Evolutionary conservation across 2,113 vertebrate genomes (phyloP).

Genomic region (Cairina moschata): DNA sequence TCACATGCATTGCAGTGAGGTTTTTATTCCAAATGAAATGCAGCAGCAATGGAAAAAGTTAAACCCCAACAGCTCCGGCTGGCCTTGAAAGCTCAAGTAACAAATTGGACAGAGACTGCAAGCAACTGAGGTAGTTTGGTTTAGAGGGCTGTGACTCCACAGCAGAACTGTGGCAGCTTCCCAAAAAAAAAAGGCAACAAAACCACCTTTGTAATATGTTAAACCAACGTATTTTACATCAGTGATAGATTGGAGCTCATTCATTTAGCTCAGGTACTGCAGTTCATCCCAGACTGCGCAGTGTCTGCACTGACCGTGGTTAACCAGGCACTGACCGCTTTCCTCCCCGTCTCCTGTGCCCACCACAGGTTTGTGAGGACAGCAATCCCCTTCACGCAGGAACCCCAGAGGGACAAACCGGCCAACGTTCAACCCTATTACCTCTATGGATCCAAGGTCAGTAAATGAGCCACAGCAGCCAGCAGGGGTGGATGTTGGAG

Average conservation of each 20-base stretch:
- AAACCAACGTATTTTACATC: background rate
- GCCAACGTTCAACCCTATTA: slow-evolving; percentile 99
- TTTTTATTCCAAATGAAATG: background rate
- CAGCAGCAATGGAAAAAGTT: background rate
- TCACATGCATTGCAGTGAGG: fast-evolving
- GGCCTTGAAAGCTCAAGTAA: background rate
- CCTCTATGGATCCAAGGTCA: slow-evolving; percentile 97
- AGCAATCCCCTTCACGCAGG: slow-evolving; percentile 97
- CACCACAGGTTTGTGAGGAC: slow-evolving; percentile 92
- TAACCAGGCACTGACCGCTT: background rate
- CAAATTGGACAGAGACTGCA: background rate
- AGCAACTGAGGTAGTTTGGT: background rate
- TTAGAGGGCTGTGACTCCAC: background rate
- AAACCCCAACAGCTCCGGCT: background rate
- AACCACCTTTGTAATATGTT: background rate
- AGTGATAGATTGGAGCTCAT: background rate
- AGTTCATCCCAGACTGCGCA: fast-evolving
- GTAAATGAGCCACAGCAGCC: slow-evolving; percentile 36
- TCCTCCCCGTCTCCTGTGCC: background rate
- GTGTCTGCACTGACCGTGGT: background rate
- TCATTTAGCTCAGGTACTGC: background rate
- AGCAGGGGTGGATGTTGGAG: background rate
- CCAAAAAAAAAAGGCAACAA: background rate
- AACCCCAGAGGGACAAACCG: slow-evolving; percentile 97
- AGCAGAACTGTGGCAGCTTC: background rate